phyloP scores from a whole-genome alignment of 2,797 vertebrate species.

The Agapornis canus region DNA sequence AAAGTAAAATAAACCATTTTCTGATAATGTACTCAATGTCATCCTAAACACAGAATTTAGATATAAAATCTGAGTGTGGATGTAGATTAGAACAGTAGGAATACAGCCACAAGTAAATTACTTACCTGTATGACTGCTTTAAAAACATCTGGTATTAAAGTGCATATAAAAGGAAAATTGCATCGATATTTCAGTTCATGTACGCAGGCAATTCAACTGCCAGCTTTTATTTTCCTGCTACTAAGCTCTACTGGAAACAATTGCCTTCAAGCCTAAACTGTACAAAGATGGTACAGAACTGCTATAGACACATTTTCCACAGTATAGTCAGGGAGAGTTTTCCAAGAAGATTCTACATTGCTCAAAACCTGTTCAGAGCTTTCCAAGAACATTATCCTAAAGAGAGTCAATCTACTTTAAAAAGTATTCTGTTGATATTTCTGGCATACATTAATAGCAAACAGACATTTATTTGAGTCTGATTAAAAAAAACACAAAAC shows the following conservation, averaged over 20 bases:
- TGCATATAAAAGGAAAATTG: background rate
- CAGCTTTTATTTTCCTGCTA: background rate
- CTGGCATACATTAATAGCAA: background rate
- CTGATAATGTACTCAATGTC: background rate
- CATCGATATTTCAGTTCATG: background rate
- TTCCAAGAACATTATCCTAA: background rate
- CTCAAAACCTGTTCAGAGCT: background rate
- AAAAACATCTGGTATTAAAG: background rate
- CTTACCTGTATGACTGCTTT: background rate
- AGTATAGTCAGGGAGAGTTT: background rate
- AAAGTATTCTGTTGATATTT: background rate
- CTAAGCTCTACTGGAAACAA: background rate
- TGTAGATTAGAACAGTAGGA: background rate
- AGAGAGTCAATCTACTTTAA: background rate
- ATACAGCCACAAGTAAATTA: background rate
- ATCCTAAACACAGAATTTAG: background rate
- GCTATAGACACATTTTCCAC: accelerated
- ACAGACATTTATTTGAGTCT: background rate
- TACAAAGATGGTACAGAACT: background rate
- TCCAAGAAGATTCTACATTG: background rate
- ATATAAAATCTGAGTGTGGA: background rate
- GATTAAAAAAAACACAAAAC: background rate
- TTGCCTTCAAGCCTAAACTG: background rate
- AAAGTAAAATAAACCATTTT: background rate
- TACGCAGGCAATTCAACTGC: background rate